These are phyloP conservation scores for Hylaea fasciaria DNA, from an alignment of 2,888 invertebrate genomes.

Conservation along the genomic window DNA sequence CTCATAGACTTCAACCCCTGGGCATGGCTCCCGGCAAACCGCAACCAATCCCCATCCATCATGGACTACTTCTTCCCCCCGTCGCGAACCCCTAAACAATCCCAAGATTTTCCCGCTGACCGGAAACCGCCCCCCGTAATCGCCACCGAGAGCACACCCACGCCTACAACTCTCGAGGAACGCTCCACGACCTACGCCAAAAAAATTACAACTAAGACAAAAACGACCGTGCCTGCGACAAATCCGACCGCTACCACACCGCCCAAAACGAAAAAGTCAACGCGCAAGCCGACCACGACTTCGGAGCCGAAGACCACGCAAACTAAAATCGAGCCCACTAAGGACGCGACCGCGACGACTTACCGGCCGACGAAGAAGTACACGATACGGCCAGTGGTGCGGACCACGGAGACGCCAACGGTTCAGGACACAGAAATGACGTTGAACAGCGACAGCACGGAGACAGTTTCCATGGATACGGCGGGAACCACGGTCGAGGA, in stretches of 20 bases:
- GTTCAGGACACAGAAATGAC: conserved; percentile 78
- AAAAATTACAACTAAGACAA: conserved; percentile 74
- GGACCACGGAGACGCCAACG: conserved; percentile 72
- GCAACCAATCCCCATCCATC: conserved; percentile 76
- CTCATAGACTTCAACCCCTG: conserved; percentile 80
- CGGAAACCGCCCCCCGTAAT: conserved; percentile 66
- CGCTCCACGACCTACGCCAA: conserved; percentile 72
- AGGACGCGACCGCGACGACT: conserved; percentile 65
- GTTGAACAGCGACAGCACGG: conserved; percentile 80
- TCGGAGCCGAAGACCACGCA: conserved; percentile 68
- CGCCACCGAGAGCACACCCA: conserved; percentile 60
- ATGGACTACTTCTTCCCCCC: conserved; percentile 83
- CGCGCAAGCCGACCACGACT: conserved; percentile 70
- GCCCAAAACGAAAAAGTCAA: conserved; percentile 73
- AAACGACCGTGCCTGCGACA: conserved; percentile 69
- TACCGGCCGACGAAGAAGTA: conserved; percentile 81
- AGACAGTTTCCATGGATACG: conserved; percentile 74
- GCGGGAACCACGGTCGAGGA: conserved; percentile 67
- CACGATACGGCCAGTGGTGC: conserved; percentile 78
- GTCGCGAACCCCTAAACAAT: conserved; percentile 81
- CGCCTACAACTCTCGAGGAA: conserved; percentile 70
- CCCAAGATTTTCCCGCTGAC: conserved; percentile 76
- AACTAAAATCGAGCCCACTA: conserved; percentile 66
- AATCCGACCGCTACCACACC: conserved; percentile 69
- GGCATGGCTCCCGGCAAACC: conserved; percentile 76